Conservation (phyloP, 2,797 vertebrate species). For the Sebastes itinus region DNA sequence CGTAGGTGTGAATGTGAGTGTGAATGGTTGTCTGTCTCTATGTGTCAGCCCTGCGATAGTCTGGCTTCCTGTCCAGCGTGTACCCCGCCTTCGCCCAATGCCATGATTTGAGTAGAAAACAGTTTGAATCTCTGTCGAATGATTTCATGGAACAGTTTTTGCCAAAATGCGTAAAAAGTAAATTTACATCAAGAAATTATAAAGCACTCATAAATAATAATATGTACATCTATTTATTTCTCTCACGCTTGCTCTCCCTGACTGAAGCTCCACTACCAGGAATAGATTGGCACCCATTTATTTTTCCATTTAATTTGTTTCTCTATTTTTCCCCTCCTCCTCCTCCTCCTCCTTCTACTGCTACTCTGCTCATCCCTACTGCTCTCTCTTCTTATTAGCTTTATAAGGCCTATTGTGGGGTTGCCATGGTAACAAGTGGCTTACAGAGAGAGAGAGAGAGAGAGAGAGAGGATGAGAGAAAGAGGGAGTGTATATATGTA, state of each 20-base stretch:
- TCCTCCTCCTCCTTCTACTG: constrained; percentile 20
- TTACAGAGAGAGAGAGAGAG: constrained; percentile 59
- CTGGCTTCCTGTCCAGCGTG: too few relatives aligned
- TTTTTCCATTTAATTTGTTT: constrained; percentile 54
- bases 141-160: not conserved
- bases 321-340: not conserved
- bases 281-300: constrained; percentile 67
- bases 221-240: not conserved
- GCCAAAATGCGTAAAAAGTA: not conserved
- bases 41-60: too few relatives aligned
- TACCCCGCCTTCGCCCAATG: too few relatives aligned
- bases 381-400: constrained; percentile 77
- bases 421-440: constrained; percentile 86
- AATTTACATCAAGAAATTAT: not conserved
- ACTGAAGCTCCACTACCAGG: constrained; percentile 49
- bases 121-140: not conserved
- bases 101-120: not conserved
- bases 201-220: not conserved
- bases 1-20: too few relatives aligned
- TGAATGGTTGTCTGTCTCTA: too few relatives aligned
- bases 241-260: not conserved
- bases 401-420: constrained; percentile 79
- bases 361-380: constrained; percentile 44
- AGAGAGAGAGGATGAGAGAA: constrained; percentile 21
- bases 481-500: constrained; percentile 52